Percentiles rank a stretch among this genome's conserved stretches.
Evolutionary conservation across 2,113 vertebrate species (phyloP).

Genomic region (Cyanoramphus novaezelandiae): DNA sequence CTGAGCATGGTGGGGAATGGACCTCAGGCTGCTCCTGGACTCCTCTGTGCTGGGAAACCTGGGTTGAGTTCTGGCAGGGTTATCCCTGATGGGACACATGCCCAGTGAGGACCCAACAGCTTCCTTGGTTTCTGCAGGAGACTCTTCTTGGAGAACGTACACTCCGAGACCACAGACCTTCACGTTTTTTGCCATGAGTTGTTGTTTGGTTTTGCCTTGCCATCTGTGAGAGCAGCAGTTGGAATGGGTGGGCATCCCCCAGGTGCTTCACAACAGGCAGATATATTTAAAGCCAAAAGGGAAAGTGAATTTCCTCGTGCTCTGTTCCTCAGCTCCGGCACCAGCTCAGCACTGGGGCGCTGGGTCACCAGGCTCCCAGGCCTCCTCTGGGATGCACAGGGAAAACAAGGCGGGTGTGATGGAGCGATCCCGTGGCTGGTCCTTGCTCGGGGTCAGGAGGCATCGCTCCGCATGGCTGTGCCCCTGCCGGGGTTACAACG

Average conservation of each 20-base stretch:
- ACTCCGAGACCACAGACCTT: not conserved
- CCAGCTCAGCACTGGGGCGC: fast-evolving
- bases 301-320: not conserved
- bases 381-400: not conserved
- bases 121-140: not conserved
- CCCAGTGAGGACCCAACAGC: not conserved
- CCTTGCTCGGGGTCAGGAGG: not conserved
- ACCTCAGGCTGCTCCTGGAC: not conserved
- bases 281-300: not conserved
- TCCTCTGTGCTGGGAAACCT: not conserved
- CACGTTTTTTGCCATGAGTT: not conserved
- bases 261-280: not conserved
- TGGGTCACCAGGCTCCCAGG: fast-evolving
- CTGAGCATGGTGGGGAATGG: fast-evolving
- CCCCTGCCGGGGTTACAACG: not conserved
- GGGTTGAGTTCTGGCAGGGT: not conserved
- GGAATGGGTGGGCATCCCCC: not conserved
- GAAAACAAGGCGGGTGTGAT: not conserved
- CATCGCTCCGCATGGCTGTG: fast-evolving
- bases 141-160: not conserved
- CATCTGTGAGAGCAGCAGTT: fast-evolving
- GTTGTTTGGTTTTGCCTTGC: not conserved
- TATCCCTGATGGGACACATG: not conserved
- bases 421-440: fast-evolving
- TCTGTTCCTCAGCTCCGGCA: fast-evolving